phyloP scores from a whole-genome alignment of 2,113 vertebrate species.

The Oreocharis arfaki region DNA sequence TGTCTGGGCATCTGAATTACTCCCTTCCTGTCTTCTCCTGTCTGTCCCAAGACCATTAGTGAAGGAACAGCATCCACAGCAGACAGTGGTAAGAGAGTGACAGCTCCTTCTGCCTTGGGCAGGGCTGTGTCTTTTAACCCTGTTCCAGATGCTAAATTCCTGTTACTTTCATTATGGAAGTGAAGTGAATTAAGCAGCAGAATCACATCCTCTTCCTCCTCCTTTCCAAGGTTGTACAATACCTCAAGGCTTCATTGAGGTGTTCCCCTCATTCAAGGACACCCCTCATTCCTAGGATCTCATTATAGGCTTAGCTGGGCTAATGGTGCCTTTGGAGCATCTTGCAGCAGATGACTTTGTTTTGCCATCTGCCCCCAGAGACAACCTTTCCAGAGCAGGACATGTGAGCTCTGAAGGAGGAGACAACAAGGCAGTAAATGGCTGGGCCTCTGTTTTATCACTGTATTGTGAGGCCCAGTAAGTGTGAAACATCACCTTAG shows the following conservation, averaged over 20 bases:
- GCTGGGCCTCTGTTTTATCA: background rate
- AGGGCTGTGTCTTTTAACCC: background rate
- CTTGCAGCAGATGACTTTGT: background rate
- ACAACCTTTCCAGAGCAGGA: background rate
- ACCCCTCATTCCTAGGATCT: background rate
- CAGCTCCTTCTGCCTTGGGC: background rate
- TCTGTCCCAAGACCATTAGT: background rate
- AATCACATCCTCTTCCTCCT: background rate
- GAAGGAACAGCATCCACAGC: background rate
- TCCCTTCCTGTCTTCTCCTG: background rate
- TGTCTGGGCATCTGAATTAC: background rate
- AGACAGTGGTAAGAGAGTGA: background rate
- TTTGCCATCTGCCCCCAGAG: slow-evolving; percentile 22
- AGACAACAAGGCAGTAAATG: background rate
- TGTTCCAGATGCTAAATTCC: background rate
- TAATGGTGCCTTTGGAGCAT: background rate
- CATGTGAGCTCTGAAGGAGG: background rate
- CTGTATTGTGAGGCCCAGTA: background rate
- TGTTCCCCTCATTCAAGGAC: background rate
- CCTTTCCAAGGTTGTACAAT: background rate
- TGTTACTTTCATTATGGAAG: background rate
- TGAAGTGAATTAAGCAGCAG: background rate
- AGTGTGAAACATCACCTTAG: background rate
- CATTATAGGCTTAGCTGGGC: slow-evolving; percentile 18
- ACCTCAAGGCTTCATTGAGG: background rate